phyloP scores from a whole-genome alignment of 2,113 vertebrate species.

The Pongo pygmaeus region DNA sequence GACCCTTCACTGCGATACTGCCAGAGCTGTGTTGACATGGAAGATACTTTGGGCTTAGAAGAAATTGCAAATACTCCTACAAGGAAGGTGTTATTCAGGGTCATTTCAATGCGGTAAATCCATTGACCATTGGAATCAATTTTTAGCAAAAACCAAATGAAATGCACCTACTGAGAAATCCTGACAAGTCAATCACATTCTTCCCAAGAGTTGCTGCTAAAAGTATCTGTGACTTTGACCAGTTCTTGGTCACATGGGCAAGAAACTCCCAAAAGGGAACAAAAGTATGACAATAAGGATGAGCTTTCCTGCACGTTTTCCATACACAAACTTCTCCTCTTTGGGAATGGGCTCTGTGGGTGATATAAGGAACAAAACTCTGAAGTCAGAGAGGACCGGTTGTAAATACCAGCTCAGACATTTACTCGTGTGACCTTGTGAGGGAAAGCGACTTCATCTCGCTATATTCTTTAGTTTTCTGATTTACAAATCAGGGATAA shows the following conservation, averaged over 20 bases:
- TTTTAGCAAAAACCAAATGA: background rate
- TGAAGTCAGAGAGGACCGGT: background rate
- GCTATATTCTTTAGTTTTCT: background rate
- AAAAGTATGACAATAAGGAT: background rate
- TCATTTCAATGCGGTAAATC: background rate
- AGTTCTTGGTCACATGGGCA: background rate
- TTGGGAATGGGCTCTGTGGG: background rate
- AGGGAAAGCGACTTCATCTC: background rate
- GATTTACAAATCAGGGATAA: background rate
- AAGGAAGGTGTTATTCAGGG: background rate
- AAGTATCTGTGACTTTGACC: background rate
- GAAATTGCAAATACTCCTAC: background rate
- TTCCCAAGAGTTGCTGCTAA: background rate
- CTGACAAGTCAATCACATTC: background rate
- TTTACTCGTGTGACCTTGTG: background rate
- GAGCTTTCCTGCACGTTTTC: background rate
- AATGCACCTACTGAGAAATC: background rate
- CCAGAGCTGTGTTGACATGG: background rate
- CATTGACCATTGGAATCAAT: background rate
- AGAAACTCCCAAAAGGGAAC: background rate
- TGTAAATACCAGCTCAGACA: background rate
- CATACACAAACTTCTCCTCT: background rate
- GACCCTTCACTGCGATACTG: background rate
- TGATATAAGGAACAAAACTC: background rate
- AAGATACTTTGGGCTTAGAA: background rate